A percentile compares a stretch with the other conserved stretches of the same genome.
Evolutionary conservation across 23 tunicate species (phyloP).

Genomic region (Botrylloides violaceus): DNA sequence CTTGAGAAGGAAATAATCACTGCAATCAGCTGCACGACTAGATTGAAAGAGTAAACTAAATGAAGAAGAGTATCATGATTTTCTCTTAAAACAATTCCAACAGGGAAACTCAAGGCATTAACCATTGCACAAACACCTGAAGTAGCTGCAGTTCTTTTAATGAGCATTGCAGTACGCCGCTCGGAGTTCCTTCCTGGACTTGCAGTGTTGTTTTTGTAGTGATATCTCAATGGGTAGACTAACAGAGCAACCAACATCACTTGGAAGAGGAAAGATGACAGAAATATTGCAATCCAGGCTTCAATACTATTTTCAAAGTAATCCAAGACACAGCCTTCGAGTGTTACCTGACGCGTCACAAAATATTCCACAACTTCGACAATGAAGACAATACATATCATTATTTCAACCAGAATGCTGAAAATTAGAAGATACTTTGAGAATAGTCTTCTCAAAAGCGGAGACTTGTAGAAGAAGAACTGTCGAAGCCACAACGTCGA

Average conservation of each 20-base stretch:
- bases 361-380: not conserved
- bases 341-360: not conserved
- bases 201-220: not conserved
- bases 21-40: not conserved
- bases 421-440: not conserved
- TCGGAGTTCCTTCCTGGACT: slow-evolving; percentile 1
- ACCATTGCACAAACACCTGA: not conserved
- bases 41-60: not conserved
- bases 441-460: not conserved
- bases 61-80: not conserved
- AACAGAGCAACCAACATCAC: not conserved
- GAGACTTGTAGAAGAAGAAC: slow-evolving; percentile 5
- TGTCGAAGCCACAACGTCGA: not conserved
- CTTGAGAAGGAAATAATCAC: slow-evolving; percentile 3
- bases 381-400: not conserved
- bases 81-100: not conserved
- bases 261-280: not conserved
- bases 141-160: slow-evolving; percentile 1
- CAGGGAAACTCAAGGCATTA: not conserved
- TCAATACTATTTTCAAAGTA: not conserved
- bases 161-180: not conserved
- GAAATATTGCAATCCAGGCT: not conserved
- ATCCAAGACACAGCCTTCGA: not conserved
- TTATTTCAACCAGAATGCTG: not conserved
- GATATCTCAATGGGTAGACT: not conserved